phyloP scores from a whole-genome alignment of 2,797 vertebrate species.

The Ptychadena robeensis region DNA sequence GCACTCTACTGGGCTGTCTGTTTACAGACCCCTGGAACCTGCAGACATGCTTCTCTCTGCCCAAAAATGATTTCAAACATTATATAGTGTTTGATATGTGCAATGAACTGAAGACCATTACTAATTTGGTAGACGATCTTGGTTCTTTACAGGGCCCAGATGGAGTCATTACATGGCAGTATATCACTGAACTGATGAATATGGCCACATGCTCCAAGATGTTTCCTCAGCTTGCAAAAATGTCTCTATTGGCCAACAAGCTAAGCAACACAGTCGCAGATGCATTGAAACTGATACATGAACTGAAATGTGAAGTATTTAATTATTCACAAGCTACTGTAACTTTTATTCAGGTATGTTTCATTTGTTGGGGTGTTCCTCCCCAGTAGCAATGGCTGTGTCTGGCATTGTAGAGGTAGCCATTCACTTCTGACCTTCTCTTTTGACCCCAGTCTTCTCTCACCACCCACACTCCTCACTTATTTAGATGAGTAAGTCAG shows the following conservation, averaged over 20 bases:
- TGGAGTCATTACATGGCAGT: slow-evolving; percentile 42
- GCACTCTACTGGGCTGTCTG: slow-evolving; percentile 45
- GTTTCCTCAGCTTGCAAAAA: slow-evolving; percentile 27
- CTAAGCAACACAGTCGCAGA: slow-evolving; percentile 29
- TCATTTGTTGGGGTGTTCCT: too few species aligned
- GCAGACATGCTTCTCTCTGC: slow-evolving; percentile 43
- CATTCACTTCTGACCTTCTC: too few species aligned
- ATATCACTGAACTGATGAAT: slow-evolving; percentile 41
- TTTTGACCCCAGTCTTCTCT: too few species aligned
- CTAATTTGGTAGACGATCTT: slow-evolving; percentile 21
- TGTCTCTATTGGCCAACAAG: slow-evolving; percentile 35
- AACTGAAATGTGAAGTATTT: slow-evolving; percentile 26
- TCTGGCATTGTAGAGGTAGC: too few species aligned
- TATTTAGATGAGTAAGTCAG: too few species aligned
- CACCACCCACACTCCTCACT: too few species aligned
- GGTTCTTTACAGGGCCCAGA: slow-evolving; percentile 36
- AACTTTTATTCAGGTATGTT: slow-evolving; percentile 49
- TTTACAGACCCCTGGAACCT: slow-evolving; percentile 42
- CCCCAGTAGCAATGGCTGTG: too few species aligned
- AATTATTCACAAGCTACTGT: slow-evolving; percentile 24
- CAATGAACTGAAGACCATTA: slow-evolving; percentile 11
- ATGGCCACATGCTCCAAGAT: neutral
- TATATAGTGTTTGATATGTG: slow-evolving; percentile 50
- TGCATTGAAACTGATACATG: slow-evolving; percentile 32
- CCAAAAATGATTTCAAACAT: slow-evolving; percentile 33